These are phyloP conservation scores for Tolypeutes matacus DNA, from an alignment of 2,797 vertebrate genomes.

Conservation along the genomic window DNA sequence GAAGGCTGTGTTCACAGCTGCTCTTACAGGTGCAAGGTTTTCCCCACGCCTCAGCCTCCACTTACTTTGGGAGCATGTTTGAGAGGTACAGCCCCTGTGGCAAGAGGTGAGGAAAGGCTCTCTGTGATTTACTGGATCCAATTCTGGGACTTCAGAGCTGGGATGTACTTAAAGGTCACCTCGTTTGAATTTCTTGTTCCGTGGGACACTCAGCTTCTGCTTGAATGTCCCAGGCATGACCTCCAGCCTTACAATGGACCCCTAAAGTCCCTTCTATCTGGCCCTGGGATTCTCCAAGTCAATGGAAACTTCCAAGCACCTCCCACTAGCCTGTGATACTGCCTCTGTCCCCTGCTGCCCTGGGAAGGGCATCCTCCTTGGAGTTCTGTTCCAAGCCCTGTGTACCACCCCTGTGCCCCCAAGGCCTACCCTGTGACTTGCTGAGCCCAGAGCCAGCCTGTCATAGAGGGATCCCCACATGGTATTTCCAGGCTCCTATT, in stretches of 20 bases:
- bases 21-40: not conserved
- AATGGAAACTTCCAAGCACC: rapidly evolving
- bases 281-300: not conserved
- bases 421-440: not conserved
- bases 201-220: not conserved
- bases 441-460: not conserved
- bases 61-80: not conserved
- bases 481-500: not conserved
- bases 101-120: not conserved
- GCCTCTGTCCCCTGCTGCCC: not conserved
- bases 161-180: not conserved
- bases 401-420: not conserved
- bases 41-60: not conserved
- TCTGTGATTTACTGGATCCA: not conserved
- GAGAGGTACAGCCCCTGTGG: not conserved
- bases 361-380: not conserved
- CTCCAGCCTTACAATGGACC: too few species aligned
- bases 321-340: not conserved
- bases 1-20: rapidly evolving
- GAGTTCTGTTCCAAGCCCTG: too few species aligned
- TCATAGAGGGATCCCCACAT: too few species aligned
- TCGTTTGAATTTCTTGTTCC: rapidly evolving
- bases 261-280: not conserved
- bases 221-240: rapidly evolving
- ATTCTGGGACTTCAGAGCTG: rapidly evolving